phyloP scores from a whole-genome alignment of 2,113 vertebrate genomes.

The Channa maculata region DNA sequence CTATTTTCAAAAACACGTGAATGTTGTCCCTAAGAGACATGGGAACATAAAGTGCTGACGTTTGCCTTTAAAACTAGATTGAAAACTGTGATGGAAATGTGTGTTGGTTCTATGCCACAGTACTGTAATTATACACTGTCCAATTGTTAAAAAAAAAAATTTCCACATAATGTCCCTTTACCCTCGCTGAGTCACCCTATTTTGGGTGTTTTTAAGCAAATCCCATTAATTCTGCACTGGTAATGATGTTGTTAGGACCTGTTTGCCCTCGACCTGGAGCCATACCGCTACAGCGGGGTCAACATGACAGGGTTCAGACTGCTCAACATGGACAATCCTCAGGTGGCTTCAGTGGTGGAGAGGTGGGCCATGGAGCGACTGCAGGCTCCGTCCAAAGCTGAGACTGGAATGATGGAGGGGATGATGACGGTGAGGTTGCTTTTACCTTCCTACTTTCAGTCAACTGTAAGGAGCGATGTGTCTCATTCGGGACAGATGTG shows the following conservation, averaged over 20 bases:
- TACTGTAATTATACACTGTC: too few relatives aligned
- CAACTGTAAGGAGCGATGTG: too few relatives aligned
- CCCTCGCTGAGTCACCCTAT: slow-evolving; percentile 14
- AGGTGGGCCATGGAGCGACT: slow-evolving; percentile 96
- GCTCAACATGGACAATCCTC: slow-evolving; percentile 90
- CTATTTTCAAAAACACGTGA: not conserved
- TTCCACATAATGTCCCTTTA: slow-evolving; percentile 4
- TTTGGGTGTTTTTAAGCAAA: not conserved
- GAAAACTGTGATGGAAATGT: too few relatives aligned
- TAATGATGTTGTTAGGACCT: slow-evolving; percentile 85
- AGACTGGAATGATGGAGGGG: slow-evolving; percentile 91
- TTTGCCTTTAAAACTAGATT: not conserved
- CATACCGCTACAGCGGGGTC: slow-evolving; percentile 96
- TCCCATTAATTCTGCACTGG: not conserved
- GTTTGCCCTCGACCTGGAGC: slow-evolving; percentile 95
- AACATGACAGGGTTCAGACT: slow-evolving; percentile 98
- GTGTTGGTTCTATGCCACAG: too few relatives aligned
- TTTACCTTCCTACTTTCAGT: slow-evolving; percentile 2
- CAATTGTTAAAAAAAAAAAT: too few relatives aligned
- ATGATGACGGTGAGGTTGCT: slow-evolving; percentile 91
- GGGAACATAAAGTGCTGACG: not conserved
- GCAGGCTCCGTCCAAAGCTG: slow-evolving; percentile 89
- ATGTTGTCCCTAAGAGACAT: not conserved
- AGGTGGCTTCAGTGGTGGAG: slow-evolving; percentile 91
- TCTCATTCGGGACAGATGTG: too few relatives aligned